A percentile compares a stretch with the other conserved stretches of the same genome.
Conservation (phyloP, 2,113 vertebrate species). For the Clinocottus analis region DNA sequence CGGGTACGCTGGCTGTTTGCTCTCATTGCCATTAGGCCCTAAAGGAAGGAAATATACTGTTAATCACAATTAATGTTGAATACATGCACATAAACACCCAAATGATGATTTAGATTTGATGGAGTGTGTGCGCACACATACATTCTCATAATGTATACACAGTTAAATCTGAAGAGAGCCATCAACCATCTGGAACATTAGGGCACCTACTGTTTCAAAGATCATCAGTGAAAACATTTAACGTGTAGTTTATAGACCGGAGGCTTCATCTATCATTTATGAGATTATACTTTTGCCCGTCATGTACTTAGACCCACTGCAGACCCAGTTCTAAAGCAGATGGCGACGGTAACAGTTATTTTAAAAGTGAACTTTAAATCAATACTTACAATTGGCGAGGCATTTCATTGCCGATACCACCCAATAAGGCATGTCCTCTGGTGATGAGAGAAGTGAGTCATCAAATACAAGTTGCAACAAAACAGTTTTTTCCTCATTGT, state of each 20-base stretch:
- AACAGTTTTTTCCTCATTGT: background rate
- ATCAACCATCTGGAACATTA: background rate
- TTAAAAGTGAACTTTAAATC: background rate
- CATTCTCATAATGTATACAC: background rate
- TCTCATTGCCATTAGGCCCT: constrained; percentile 73
- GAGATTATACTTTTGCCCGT: background rate
- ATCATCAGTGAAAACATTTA: background rate
- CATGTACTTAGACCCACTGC: background rate
- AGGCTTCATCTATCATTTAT: background rate
- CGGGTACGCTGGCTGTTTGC: constrained; percentile 69
- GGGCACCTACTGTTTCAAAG: background rate
- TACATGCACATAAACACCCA: background rate
- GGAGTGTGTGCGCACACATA: no score
- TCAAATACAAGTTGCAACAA: background rate
- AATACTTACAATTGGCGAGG: constrained; percentile 75
- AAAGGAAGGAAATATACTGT: background rate
- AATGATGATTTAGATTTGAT: background rate
- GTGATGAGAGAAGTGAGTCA: background rate
- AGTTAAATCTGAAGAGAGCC: background rate
- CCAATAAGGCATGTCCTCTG: constrained; percentile 79
- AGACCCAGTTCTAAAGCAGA: background rate
- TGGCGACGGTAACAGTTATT: background rate
- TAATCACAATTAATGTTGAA: background rate
- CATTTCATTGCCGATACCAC: constrained; percentile 79
- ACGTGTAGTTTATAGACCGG: background rate